Evolutionary conservation across 1,140 invertebrate species (phyloP).

Genomic region (Drosophila leontia): DNA sequence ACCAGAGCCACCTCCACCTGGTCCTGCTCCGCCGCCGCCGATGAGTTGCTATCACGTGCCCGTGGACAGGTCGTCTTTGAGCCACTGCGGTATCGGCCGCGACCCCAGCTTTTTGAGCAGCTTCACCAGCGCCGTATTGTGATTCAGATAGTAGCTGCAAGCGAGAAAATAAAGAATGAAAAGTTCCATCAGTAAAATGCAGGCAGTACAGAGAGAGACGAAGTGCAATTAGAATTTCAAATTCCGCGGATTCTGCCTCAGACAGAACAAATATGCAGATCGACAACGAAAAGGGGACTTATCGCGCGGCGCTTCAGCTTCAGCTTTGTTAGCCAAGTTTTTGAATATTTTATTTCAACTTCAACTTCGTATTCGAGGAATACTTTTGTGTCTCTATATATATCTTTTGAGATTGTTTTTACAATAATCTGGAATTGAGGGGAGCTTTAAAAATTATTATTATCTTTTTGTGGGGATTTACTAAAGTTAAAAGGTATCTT

Average conservation of each 20-base stretch:
- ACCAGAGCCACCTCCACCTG: constrained; percentile 28
- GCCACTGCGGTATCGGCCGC: constrained; percentile 94
- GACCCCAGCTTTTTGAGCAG: constrained; percentile 93
- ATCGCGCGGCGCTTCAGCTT: not conserved
- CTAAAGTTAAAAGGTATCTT: not conserved
- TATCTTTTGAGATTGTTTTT: constrained; percentile 12
- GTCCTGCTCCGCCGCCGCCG: constrained; percentile 13
- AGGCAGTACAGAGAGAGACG: constrained; percentile 3
- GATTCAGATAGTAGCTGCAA: constrained; percentile 93
- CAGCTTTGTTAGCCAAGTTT: constrained; percentile 30
- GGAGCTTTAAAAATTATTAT: not conserved
- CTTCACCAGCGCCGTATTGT: constrained; percentile 97
- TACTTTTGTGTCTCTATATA: not conserved
- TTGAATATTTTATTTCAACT: constrained; percentile 35
- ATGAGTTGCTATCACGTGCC: constrained; percentile 82
- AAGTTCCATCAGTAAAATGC: constrained; percentile 19
- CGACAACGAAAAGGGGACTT: constrained; percentile 17
- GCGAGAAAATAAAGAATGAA: constrained; percentile 10
- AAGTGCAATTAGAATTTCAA: constrained; percentile 50
- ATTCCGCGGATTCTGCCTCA: constrained; percentile 17
- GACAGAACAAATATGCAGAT: constrained; percentile 38
- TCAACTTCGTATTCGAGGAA: not conserved
- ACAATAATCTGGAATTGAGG: not conserved
- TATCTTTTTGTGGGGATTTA: not conserved
- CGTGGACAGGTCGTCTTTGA: constrained; percentile 93